These are phyloP conservation scores for Nothoprocta perdicaria DNA, from an alignment of 2,113 vertebrate genomes.

Conservation along the genomic window DNA sequence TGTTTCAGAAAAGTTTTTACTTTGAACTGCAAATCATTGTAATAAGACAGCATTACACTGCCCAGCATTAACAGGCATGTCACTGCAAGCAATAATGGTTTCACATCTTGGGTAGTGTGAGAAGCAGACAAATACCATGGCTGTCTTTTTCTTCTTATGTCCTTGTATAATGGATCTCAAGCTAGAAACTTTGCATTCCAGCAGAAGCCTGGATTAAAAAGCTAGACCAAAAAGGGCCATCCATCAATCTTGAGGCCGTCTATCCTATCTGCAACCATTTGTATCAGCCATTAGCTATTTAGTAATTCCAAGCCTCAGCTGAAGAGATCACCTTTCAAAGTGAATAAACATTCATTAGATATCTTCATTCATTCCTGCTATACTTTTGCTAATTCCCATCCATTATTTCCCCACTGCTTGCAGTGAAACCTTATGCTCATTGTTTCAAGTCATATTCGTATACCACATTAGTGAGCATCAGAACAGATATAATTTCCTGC, in stretches of 20 bases:
- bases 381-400: slow-evolving; percentile 58
- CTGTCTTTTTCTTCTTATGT: slow-evolving; percentile 42
- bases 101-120: not conserved
- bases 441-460: not conserved
- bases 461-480: not conserved
- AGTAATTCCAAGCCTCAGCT: slow-evolving; percentile 64
- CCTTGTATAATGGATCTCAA: slow-evolving; percentile 40
- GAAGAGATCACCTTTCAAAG: slow-evolving; percentile 78
- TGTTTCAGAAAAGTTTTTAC: not conserved
- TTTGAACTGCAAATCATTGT: not conserved
- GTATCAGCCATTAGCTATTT: slow-evolving; percentile 71
- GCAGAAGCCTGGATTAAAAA: slow-evolving; percentile 65
- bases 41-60: not conserved
- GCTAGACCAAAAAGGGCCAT: slow-evolving; percentile 58
- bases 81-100: slow-evolving; percentile 23
- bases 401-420: slow-evolving; percentile 57
- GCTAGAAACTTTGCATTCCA: slow-evolving; percentile 54
- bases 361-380: slow-evolving; percentile 53
- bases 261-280: slow-evolving; percentile 67
- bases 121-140: slow-evolving; percentile 28
- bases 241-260: slow-evolving; percentile 62
- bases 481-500: not conserved
- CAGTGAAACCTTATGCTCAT: slow-evolving; percentile 26
- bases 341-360: slow-evolving; percentile 37
- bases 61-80: slow-evolving; percentile 10